A percentile compares a stretch with the other conserved stretches of the same genome.
phyloP scores from a whole-genome alignment of 2,888 invertebrate genomes.

The Lasioglossum vierecki region DNA sequence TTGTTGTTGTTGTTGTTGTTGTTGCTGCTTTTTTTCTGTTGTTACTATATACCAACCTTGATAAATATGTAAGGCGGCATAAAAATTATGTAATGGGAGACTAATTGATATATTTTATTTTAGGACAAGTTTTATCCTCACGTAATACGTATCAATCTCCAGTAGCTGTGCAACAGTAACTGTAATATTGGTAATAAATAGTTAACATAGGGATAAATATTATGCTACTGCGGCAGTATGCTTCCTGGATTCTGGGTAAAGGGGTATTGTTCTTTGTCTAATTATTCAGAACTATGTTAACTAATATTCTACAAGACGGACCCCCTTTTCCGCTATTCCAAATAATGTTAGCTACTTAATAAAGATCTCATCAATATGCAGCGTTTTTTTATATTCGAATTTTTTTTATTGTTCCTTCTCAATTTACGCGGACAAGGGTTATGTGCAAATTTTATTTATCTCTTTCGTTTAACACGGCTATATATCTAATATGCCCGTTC shows the following conservation, averaged over 20 bases:
- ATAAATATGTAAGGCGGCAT: constrained; percentile 79
- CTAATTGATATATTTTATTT: constrained; percentile 76
- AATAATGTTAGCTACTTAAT: constrained; percentile 73
- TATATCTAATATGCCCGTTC: constrained; percentile 78
- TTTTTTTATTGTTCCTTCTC: constrained; percentile 64
- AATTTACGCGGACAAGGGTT: constrained; percentile 71
- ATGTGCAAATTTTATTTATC: constrained; percentile 70
- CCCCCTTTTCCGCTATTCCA: constrained; percentile 68
- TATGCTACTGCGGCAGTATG: constrained; percentile 83
- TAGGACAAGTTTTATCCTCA: constrained; percentile 67
- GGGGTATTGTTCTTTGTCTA: constrained; percentile 71
- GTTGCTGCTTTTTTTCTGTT: constrained; percentile 62
- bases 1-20: constrained; percentile 74
- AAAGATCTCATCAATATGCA: constrained; percentile 77
- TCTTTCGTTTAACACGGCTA: constrained; percentile 75
- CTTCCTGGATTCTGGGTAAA: constrained; percentile 79
- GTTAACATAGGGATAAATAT: constrained; percentile 82
- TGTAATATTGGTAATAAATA: constrained; percentile 81
- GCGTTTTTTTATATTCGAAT: constrained; percentile 71
- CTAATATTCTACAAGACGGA: constrained; percentile 73
- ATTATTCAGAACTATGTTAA: constrained; percentile 71
- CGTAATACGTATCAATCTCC: constrained; percentile 72
- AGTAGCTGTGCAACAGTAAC: constrained; percentile 81
- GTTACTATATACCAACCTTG: constrained; percentile 68
- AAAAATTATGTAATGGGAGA: constrained; percentile 79